Conservation (phyloP, 2,888 invertebrate species). For the Ametastegia equiseti region DNA sequence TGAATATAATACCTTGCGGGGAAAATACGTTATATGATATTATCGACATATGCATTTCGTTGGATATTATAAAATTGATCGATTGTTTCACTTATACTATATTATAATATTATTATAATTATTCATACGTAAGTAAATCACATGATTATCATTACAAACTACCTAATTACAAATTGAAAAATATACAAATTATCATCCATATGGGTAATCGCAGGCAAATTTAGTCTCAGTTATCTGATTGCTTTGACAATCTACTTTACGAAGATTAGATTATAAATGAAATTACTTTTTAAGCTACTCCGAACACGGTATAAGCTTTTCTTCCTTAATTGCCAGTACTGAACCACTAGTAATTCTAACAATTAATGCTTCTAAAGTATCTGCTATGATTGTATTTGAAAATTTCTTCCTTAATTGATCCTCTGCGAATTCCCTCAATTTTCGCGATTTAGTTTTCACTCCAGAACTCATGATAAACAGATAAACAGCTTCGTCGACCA, state of each 20-base stretch:
- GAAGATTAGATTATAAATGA: background rate
- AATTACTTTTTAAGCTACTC: background rate
- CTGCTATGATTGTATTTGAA: slow-evolving; percentile 70
- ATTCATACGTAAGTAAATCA: too few species aligned
- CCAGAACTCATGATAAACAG: slow-evolving; percentile 75
- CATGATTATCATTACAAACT: background rate
- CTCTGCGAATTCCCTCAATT: slow-evolving; percentile 67
- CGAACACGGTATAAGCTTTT: slow-evolving; percentile 55
- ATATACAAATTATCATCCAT: background rate
- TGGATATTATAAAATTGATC: too few species aligned
- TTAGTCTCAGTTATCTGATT: background rate
- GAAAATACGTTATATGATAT: too few species aligned
- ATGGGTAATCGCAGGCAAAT: background rate
- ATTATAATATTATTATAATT: too few species aligned
- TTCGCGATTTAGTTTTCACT: too few species aligned
- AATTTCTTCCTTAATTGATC: slow-evolving; percentile 70
- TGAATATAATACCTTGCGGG: too few species aligned
- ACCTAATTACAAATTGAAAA: background rate
- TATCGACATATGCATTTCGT: too few species aligned
- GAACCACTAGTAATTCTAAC: slow-evolving; percentile 75
- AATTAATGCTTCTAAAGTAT: slow-evolving; percentile 75
- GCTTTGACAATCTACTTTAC: background rate
- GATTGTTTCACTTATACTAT: too few species aligned
- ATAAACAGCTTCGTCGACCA: slow-evolving; percentile 73
- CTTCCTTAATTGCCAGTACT: slow-evolving; percentile 67